Base-by-base conservation (phyloP, 2,888 invertebrate species). In the Copidosoma aretas region DNA sequence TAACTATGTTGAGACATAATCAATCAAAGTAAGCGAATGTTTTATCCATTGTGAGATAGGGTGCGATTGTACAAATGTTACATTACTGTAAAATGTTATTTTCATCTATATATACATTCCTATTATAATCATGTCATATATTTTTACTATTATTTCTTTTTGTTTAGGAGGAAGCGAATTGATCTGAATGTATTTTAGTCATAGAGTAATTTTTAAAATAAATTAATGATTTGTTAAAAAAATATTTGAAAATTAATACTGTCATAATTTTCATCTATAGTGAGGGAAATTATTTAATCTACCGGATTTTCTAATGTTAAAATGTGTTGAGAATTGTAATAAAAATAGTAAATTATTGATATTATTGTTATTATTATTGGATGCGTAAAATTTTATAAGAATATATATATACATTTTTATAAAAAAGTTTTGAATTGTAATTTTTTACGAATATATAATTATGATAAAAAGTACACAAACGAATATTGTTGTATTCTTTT, bases 281-380 rank as follows among this genome's bases (percentile, higher is more conserved):
- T 15, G 17, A 12, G 43, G 43, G 12, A 46, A 46, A 46, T 32
- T 32, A 32, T 32, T 32, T 32, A 32, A 8, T 32, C 8, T 32
- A 32, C 32, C 32, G 32, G 32, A 32, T 32, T 32, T 8, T 32
- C 54, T 63, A 51, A 17, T 15, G 51, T 32, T 64, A 57, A 64
- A 49, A 5, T 57, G 21, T 32, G 43, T 46, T 15, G 12, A 46
- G 17, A 1, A 12, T 15, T 46, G 12, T 14, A 46, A 46, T 46
- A 15, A 8, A 46, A 46, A 46, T 15, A 46, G 12, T 8, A 2
- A 15, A 46, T 8, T 32, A 5, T 32, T 32, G 8, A 32, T 32
- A 32, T 32, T 32, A 32, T 32, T 32, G 32, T 32, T 3, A 46
- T 46, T 46, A 46, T 46, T 46, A 46, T 46, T 46, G 17, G 15